A percentile compares a stretch with the other conserved stretches of the same genome.
Conservation (phyloP, 2,888 invertebrate genomes). For the Tachina fera region DNA sequence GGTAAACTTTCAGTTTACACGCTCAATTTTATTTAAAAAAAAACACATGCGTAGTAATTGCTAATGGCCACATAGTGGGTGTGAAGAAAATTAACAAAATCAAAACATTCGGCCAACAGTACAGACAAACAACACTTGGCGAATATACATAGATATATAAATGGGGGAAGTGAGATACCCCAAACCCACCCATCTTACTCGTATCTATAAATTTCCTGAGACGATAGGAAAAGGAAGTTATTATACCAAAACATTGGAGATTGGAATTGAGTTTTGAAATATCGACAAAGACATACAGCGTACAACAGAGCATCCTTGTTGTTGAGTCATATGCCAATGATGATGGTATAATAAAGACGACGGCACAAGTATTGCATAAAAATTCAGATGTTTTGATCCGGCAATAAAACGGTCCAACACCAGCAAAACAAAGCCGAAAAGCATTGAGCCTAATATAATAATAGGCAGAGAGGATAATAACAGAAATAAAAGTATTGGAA, state of each 20-base stretch:
- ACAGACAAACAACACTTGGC: background rate
- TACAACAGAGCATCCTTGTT: slow-evolving; percentile 16
- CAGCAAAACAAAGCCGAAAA: slow-evolving; percentile 60
- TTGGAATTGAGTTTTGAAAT: slow-evolving; percentile 47
- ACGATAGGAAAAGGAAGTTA: slow-evolving; percentile 58
- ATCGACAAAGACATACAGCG: slow-evolving; percentile 6
- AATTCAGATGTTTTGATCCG: slow-evolving; percentile 42
- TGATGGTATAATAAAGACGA: slow-evolving; percentile 25
- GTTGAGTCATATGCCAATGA: slow-evolving; percentile 20
- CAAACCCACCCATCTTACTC: background rate
- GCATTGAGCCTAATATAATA: background rate
- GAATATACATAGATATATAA: background rate
- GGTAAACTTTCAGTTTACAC: slow-evolving; percentile 26
- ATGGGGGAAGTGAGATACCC: background rate
- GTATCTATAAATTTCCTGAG: background rate
- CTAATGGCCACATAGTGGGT: slow-evolving; percentile 47
- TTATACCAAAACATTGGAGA: slow-evolving; percentile 71
- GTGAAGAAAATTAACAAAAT: slow-evolving; percentile 27
- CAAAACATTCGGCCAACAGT: slow-evolving; percentile 13
- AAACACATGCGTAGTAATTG: slow-evolving; percentile 61
- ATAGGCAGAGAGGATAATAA: background rate
- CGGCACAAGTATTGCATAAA: slow-evolving; percentile 49
- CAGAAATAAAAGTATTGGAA: background rate
- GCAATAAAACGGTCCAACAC: slow-evolving; percentile 59
- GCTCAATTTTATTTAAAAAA: slow-evolving; percentile 42